Conservation (phyloP, 2,113 vertebrate species). For the Microcebus murinus region DNA sequence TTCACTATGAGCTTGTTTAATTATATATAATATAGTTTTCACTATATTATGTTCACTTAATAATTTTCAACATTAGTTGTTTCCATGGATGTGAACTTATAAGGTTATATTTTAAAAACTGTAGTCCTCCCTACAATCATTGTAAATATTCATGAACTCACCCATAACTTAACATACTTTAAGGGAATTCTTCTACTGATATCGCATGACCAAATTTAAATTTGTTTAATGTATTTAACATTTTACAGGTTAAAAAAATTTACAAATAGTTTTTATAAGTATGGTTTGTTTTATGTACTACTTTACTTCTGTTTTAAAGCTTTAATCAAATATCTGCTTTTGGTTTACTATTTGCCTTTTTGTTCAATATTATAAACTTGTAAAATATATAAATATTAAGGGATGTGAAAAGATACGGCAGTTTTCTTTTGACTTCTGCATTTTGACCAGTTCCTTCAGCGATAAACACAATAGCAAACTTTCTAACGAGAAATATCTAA, state of each 20-base stretch:
- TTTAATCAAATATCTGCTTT: neutral
- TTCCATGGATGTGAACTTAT: neutral
- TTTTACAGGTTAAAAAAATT: neutral
- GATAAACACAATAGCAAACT: neutral
- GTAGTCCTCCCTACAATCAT: neutral
- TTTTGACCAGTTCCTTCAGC: conserved; percentile 8
- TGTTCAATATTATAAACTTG: neutral
- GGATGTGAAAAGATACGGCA: neutral
- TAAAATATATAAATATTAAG: neutral
- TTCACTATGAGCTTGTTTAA: neutral
- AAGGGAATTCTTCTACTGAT: neutral
- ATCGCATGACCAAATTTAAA: conserved; percentile 4
- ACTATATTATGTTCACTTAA: neutral
- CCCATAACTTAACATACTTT: neutral
- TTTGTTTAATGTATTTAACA: neutral
- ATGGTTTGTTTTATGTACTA: neutral
- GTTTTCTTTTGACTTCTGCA: neutral
- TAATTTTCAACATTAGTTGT: neutral
- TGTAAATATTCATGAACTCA: conserved; percentile 47
- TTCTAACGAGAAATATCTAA: neutral
- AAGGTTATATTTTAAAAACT: conserved; percentile 42
- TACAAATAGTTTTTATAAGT: conserved; percentile 7
- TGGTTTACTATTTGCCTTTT: conserved; percentile 33
- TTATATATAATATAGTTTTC: neutral
- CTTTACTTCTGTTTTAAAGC: conserved; percentile 17